These are phyloP conservation scores for Chiropotes sagulatus DNA, from an alignment of 2,797 vertebrate genomes.

Conservation along the genomic window DNA sequence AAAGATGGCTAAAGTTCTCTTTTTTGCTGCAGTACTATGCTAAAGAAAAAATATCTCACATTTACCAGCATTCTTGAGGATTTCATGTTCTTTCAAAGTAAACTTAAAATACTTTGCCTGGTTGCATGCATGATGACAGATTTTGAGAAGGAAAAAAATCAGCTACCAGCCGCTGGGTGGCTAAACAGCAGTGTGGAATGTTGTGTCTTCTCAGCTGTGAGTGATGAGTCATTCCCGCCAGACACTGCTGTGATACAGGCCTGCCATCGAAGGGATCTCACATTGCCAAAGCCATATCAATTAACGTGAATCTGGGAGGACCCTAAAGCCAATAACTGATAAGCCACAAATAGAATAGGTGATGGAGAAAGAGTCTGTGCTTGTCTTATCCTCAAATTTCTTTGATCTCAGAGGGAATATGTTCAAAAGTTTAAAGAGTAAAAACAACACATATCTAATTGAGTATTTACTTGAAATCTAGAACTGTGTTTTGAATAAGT, in stretches of 20 bases:
- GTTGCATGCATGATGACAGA: conserved; percentile 73
- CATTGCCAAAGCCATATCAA: not conserved
- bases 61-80: conserved; percentile 72
- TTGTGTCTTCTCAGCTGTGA: conserved; percentile 62
- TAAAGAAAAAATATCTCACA: conserved; percentile 48
- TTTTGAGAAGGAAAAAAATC: conserved; percentile 52
- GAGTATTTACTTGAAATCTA: conserved; percentile 8
- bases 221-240: conserved; percentile 55
- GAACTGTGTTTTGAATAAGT: not conserved
- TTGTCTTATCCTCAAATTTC: not conserved
- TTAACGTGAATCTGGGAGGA: not conserved
- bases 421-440: conserved; percentile 21
- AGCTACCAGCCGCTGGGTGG: conserved; percentile 44
- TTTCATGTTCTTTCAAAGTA: conserved; percentile 78
- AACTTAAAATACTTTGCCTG: conserved; percentile 69
- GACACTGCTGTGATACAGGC: not conserved
- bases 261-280: not conserved
- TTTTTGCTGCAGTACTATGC: not conserved
- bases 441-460: not conserved
- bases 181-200: conserved; percentile 62
- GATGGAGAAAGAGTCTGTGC: not conserved
- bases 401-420: not conserved
- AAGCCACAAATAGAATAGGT: not conserved
- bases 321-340: not conserved
- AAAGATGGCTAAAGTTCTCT: conserved; percentile 50